Percentiles rank a stretch among this genome's conserved stretches.
Conservation (phyloP, 64 coral and sea anemone species). For the Dendrophyllia cribrosa region DNA sequence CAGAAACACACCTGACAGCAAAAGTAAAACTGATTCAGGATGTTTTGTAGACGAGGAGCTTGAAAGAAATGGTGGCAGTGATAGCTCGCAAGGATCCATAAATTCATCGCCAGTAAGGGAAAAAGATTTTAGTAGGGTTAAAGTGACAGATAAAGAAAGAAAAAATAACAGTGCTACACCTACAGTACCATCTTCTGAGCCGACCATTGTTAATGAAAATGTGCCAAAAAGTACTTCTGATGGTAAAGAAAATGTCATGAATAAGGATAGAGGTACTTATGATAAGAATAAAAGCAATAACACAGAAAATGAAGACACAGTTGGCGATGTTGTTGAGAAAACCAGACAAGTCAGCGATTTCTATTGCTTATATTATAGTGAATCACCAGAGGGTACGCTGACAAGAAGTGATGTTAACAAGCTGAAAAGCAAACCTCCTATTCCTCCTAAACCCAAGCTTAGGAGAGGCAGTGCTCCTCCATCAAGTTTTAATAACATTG, state of each 20-base stretch:
- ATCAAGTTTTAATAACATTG: constrained; percentile 28
- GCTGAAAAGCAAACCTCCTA: constrained; percentile 32
- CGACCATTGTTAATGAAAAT: not conserved
- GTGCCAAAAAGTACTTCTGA: not conserved
- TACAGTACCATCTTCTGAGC: not conserved
- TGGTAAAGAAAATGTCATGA: constrained; percentile 26
- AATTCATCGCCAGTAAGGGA: constrained; percentile 20
- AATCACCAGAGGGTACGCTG: constrained; percentile 56
- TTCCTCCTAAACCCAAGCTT: constrained; percentile 59
- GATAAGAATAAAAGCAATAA: not conserved
- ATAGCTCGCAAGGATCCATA: constrained; percentile 21
- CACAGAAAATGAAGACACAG: constrained; percentile 21
- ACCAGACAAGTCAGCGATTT: constrained; percentile 43
- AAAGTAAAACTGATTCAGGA: constrained; percentile 78
- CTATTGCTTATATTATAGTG: constrained; percentile 75
- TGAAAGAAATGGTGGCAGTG: constrained; percentile 49
- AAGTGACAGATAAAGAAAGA: not conserved
- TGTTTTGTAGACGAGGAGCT: constrained; percentile 76
- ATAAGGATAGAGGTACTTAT: not conserved
- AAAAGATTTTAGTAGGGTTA: not conserved
- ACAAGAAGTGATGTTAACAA: not conserved
- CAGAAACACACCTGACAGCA: constrained; percentile 58
- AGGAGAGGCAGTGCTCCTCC: constrained; percentile 39
- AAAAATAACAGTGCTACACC: not conserved
- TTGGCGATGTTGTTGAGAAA: constrained; percentile 12